phyloP scores from a whole-genome alignment of 2,797 vertebrate genomes.

The Tokudaia muenninki region DNA sequence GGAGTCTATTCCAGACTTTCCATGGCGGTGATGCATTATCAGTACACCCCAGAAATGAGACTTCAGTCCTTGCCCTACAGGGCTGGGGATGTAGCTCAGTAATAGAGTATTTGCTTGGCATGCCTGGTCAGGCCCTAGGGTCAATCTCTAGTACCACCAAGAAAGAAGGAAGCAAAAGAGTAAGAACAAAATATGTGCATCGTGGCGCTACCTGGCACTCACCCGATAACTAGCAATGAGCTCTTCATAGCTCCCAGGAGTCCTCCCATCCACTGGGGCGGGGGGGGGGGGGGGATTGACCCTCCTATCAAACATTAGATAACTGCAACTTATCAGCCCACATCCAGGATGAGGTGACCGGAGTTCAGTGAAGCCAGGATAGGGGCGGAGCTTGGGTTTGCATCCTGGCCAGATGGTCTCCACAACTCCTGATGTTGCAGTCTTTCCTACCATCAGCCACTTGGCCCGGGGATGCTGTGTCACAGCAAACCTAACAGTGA shows the following conservation, averaged over 20 bases:
- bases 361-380: background rate
- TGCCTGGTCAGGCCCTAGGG: background rate
- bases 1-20: background rate
- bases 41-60: background rate
- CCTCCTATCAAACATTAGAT: background rate
- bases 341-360: background rate
- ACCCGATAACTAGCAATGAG: background rate
- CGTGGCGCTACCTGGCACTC: background rate
- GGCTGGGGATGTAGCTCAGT: background rate
- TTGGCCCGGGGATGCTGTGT: background rate
- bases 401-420: background rate
- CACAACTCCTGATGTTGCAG: background rate
- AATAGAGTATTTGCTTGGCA: background rate
- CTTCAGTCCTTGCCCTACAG: background rate
- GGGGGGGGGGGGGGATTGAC: fast-evolving
- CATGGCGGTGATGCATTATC: background rate
- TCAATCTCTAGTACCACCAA: background rate
- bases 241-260: background rate
- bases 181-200: background rate
- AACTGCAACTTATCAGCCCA: conserved; percentile 25
- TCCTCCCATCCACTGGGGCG: background rate
- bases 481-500: background rate
- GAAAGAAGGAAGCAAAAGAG: background rate
- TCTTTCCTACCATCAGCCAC: background rate
- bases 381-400: background rate